Base-by-base conservation (phyloP, 2,888 invertebrate species). In the Mimas tiliae region DNA sequence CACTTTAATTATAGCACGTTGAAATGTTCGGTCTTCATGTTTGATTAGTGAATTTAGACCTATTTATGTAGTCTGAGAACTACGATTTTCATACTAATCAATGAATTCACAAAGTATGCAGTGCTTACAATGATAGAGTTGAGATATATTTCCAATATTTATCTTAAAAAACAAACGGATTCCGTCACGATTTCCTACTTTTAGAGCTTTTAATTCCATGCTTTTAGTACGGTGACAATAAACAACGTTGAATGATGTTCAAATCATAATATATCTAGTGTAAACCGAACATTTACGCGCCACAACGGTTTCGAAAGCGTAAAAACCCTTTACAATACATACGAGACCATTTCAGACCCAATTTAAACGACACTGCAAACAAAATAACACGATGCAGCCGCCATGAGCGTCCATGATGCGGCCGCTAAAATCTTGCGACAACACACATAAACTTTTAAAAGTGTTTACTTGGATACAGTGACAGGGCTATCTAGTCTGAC, bases 401-500 rank as follows among this genome's bases (percentile, higher is more conserved):
- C 79, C 84, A 86, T 88, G 85, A 88, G 83, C 85, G 86, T 76
- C 84, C 87, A 92, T 92, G 91, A 93, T 90, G 88, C 81, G 80
- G 11, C 75, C 88, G 90, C 91, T 93, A 93, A 93, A 89, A 80
- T 79, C 81, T 90, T 90, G 74, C 75, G 86, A 83, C 90, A 91
- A 93, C 91, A 93, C 82, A 87, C 88, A 90, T 89, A 87, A 89
- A 88, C 90, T 89, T 90, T 91, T 93, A 92, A 93, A 93, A 93
- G 91, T 92, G 91, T 93, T 93, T 91, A 71, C 89, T 75, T 77
- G 72, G 72, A 86, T 84, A 85, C 80, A 86, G 87, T 86, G 89
- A 91, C 91, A 91, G 84, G 83, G 76, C 84, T 85, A 89, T 89
- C 87, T 90, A 87, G 86, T 88, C 86, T 86, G 83, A 83, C 85